phyloP scores from a whole-genome alignment of 2,113 vertebrate species.

The Okapia johnstoni region DNA sequence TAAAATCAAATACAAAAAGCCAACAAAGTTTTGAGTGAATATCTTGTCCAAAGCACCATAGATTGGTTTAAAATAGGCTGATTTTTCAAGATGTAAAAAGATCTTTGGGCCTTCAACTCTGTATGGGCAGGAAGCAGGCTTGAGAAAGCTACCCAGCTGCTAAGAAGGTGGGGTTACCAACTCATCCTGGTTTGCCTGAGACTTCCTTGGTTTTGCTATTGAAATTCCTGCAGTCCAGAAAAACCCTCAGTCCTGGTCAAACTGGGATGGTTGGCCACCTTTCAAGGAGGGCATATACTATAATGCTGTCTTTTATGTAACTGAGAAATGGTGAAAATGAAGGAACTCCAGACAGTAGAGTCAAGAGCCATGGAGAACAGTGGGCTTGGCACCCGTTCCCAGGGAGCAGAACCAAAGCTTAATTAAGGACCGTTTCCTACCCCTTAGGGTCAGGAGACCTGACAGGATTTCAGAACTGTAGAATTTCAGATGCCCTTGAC shows the following conservation, averaged over 20 bases:
- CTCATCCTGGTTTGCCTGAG: background rate
- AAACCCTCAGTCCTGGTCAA: background rate
- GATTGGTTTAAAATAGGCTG: background rate
- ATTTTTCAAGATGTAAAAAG: background rate
- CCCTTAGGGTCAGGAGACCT: no score
- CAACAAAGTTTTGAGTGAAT: background rate
- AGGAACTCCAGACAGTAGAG: background rate
- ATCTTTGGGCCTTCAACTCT: background rate
- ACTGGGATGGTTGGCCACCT: background rate
- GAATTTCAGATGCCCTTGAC: background rate
- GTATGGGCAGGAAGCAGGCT: background rate
- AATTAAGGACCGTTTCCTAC: background rate
- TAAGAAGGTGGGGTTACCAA: background rate
- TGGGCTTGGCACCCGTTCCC: background rate
- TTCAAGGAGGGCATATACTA: background rate
- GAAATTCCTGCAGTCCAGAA: background rate
- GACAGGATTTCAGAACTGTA: background rate
- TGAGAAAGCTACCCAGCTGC: background rate
- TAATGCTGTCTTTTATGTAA: background rate
- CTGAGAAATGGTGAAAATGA: background rate
- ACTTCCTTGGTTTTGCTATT: background rate
- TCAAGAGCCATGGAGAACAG: background rate
- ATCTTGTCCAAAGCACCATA: background rate
- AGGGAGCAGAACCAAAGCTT: background rate
- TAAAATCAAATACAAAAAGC: background rate